These are phyloP conservation scores for Scopus umbretta DNA, from an alignment of 2,113 vertebrate species.

Conservation along the genomic window DNA sequence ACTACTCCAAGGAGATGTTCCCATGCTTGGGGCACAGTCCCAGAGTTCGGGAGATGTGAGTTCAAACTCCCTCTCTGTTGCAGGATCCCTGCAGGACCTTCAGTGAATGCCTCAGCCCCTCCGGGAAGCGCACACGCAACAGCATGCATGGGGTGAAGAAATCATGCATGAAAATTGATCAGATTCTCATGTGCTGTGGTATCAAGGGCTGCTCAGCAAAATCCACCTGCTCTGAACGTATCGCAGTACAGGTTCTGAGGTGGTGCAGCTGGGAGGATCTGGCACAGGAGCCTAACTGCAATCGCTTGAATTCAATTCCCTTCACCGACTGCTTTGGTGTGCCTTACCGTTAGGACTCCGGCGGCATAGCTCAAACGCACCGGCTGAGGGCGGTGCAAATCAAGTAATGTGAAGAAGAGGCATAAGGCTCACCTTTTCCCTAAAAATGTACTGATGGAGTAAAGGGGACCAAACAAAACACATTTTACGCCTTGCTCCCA, in stretches of 20 bases:
- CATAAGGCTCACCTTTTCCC: background rate
- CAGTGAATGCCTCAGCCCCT: background rate
- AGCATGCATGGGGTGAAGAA: background rate
- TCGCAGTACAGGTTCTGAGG: accelerated
- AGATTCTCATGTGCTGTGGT: background rate
- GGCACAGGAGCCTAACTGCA: background rate
- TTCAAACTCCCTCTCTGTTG: background rate
- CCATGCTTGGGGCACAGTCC: background rate
- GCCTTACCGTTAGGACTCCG: background rate
- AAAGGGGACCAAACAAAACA: background rate
- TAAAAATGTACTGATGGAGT: background rate
- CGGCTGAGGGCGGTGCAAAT: constrained; percentile 14
- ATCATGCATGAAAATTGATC: accelerated
- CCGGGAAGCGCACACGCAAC: accelerated
- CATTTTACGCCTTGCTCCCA: background rate
- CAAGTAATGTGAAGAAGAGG: background rate
- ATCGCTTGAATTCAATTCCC: background rate
- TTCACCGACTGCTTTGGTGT: too few relatives aligned
- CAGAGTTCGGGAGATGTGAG: background rate
- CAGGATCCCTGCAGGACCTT: background rate
- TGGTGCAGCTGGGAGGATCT: background rate
- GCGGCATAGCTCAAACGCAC: background rate
- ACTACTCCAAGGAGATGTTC: background rate
- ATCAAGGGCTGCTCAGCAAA: background rate
- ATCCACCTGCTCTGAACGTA: background rate